Conservation (phyloP, 30 jellyfish, hydroid and myxozoan species). For the Hydractinia echinata region DNA sequence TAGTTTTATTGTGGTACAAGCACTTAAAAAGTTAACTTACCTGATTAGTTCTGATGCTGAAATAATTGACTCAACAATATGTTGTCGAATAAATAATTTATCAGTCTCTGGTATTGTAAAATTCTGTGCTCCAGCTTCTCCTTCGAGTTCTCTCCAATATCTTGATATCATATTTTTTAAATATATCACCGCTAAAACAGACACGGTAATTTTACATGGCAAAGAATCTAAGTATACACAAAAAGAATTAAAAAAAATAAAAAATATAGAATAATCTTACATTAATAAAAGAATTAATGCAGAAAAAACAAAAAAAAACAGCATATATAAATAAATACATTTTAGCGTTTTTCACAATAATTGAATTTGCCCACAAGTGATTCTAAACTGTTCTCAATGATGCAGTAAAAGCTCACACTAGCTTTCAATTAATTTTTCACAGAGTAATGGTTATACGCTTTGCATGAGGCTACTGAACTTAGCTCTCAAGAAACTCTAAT, state of each 20-base stretch:
- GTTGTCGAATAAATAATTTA: constrained; percentile 53
- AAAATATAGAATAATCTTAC: neutral
- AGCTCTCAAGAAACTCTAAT: too few species aligned
- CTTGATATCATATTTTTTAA: constrained; percentile 64
- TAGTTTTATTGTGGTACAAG: too few species aligned
- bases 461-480: too few species aligned
- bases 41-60: constrained; percentile 84
- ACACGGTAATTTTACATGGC: neutral
- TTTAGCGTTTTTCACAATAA: too few species aligned
- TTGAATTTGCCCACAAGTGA: too few species aligned
- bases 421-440: too few species aligned
- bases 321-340: too few species aligned
- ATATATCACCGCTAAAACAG: constrained; percentile 69
- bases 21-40: constrained; percentile 22
- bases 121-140: constrained; percentile 44
- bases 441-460: too few species aligned
- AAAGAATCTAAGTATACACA: neutral
- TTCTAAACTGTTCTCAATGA: too few species aligned
- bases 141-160: constrained; percentile 65
- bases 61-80: constrained; percentile 79
- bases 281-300: neutral
- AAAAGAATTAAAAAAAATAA: neutral
- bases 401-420: too few species aligned
- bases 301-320: neutral
- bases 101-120: constrained; percentile 69